phyloP scores from a whole-genome alignment of 2,888 invertebrate species.

The Fragum sueziense region DNA sequence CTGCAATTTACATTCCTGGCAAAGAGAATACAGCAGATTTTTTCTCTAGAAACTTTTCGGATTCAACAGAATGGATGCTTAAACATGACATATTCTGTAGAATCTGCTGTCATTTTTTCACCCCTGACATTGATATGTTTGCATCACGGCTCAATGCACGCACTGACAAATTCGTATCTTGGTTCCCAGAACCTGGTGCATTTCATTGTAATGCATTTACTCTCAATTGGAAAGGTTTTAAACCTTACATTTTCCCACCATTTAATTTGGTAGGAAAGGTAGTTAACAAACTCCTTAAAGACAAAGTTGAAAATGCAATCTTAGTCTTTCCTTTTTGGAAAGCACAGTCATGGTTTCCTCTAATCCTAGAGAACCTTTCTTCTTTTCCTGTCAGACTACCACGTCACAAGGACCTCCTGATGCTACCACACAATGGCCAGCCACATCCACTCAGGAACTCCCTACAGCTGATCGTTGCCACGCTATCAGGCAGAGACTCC shows the following conservation, averaged over 20 bases:
- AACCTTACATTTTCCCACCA: slow-evolving; percentile 49
- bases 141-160: slow-evolving; percentile 34
- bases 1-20: too few species aligned
- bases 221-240: slow-evolving; percentile 10
- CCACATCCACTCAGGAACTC: slow-evolving; percentile 22
- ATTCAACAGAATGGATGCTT: too few species aligned
- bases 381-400: slow-evolving; percentile 45
- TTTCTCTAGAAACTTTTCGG: too few species aligned
- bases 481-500: slow-evolving; percentile 37
- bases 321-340: too few species aligned
- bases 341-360: too few species aligned
- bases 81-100: too few species aligned
- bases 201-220: slow-evolving; percentile 28
- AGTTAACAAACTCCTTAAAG: slow-evolving; percentile 36
- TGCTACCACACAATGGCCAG: slow-evolving; percentile 5
- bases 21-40: too few species aligned
- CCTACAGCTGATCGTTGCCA: slow-evolving; percentile 24
- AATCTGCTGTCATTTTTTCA: too few species aligned
- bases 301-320: slow-evolving; percentile 42
- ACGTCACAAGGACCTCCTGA: slow-evolving; percentile 39
- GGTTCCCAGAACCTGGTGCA: slow-evolving; percentile 29
- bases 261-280: slow-evolving; percentile 43
- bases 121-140: too few species aligned
- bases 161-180: slow-evolving; percentile 29
- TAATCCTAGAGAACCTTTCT: slow-evolving; percentile 28